These are phyloP conservation scores for Drosophila kurseongensis DNA, from an alignment of 1,140 invertebrate species.

Conservation along the genomic window DNA sequence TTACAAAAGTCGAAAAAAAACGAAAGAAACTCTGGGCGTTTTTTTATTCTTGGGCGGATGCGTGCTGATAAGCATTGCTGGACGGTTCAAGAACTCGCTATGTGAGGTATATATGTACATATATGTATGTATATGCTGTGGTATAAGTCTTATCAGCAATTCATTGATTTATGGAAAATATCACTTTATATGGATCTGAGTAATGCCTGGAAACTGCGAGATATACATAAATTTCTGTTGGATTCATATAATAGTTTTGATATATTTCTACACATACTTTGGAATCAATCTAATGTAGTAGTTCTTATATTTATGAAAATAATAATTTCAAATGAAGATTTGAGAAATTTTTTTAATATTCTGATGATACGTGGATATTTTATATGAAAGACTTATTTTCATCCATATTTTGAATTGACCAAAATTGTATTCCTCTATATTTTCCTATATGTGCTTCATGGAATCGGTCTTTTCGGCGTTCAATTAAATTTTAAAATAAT, in stretches of 20 bases:
- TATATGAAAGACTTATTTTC: too few relatives aligned
- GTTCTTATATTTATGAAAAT: too few relatives aligned
- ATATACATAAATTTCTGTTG: background rate
- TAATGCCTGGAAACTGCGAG: conserved; percentile 9
- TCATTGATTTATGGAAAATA: conserved; percentile 21
- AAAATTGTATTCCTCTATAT: too few relatives aligned
- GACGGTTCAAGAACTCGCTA: background rate
- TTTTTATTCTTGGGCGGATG: conserved; percentile 29
- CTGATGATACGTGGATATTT: too few relatives aligned
- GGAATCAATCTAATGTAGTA: background rate
- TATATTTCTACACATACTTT: background rate
- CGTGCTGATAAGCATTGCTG: conserved; percentile 1
- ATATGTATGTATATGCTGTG: background rate
- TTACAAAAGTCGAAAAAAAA: conserved; percentile 55
- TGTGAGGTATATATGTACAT: background rate
- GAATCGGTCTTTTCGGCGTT: too few relatives aligned
- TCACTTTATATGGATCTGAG: conserved; percentile 5
- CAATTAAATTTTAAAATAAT: too few relatives aligned
- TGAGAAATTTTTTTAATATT: too few relatives aligned
- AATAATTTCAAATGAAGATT: background rate
- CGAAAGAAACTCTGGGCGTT: conserved; percentile 42
- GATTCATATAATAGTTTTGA: conserved; percentile 2
- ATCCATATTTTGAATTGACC: too few relatives aligned
- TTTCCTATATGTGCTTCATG: too few relatives aligned
- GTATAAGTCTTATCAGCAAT: conserved; percentile 19